phyloP scores from a whole-genome alignment of 1,140 invertebrate species.

The Metopolophium dirhodum region DNA sequence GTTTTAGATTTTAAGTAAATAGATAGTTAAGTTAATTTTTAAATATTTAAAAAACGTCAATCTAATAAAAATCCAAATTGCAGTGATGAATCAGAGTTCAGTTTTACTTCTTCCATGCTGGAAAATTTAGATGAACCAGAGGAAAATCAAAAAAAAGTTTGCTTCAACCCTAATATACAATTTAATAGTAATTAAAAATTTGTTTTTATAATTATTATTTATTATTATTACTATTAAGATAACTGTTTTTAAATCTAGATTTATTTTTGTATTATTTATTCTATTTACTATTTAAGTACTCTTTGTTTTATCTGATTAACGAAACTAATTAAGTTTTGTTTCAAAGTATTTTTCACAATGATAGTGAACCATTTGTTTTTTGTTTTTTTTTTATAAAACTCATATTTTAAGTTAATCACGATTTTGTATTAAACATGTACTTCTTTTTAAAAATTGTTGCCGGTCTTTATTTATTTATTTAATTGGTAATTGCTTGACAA shows the following conservation, averaged over 20 bases:
- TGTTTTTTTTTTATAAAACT: not conserved
- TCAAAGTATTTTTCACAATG: constrained; percentile 27
- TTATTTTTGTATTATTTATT: not conserved
- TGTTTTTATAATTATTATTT: constrained; percentile 1
- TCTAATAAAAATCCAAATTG: not conserved
- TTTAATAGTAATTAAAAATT: constrained; percentile 25
- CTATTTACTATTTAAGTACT: constrained; percentile 15
- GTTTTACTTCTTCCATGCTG: constrained; percentile 53
- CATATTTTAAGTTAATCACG: not conserved
- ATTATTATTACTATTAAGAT: not conserved
- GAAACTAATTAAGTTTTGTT: constrained; percentile 11
- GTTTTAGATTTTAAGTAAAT: not conserved
- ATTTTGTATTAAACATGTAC: not conserved
- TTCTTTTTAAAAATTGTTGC: not conserved
- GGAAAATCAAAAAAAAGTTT: constrained; percentile 41
- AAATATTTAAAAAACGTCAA: not conserved
- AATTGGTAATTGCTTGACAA: not conserved
- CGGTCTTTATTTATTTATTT: not conserved
- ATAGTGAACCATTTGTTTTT: not conserved
- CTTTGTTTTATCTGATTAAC: not conserved
- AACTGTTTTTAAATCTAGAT: not conserved
- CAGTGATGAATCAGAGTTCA: constrained; percentile 50
- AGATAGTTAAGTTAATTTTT: not conserved
- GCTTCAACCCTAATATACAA: constrained; percentile 38
- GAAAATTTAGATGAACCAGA: constrained; percentile 46